Percentiles rank a stretch among this genome's conserved stretches.
Conservation (phyloP, 2,113 vertebrate species). For the Peucedramus taeniatus region DNA sequence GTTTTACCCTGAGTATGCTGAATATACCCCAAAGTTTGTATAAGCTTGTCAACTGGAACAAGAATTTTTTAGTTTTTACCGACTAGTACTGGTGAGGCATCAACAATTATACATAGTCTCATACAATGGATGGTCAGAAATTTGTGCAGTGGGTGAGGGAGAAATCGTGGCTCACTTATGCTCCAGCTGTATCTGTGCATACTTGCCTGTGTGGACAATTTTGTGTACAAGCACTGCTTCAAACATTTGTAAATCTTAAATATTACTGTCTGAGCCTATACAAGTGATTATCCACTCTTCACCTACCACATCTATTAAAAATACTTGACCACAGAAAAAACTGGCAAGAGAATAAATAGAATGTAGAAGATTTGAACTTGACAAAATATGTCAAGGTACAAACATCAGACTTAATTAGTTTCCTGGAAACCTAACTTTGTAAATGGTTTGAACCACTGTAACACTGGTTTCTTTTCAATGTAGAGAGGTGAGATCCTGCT, state of each 20-base stretch:
- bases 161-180: neutral
- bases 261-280: neutral
- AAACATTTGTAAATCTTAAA: neutral
- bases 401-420: neutral
- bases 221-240: neutral
- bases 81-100: neutral
- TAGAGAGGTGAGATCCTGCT: neutral
- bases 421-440: neutral
- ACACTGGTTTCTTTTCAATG: neutral
- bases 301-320: neutral
- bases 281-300: neutral
- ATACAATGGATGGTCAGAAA: neutral
- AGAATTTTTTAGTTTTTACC: neutral
- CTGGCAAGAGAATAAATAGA: neutral
- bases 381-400: neutral
- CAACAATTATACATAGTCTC: neutral
- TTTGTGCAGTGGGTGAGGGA: rapidly evolving
- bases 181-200: neutral
- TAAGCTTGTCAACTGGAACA: neutral
- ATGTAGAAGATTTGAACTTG: neutral
- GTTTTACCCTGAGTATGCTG: neutral
- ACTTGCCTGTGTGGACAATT: neutral
- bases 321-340: neutral
- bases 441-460: neutral
- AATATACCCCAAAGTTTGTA: neutral